These are phyloP conservation scores for Larimichthys polyactis DNA, from an alignment of 2,113 vertebrate genomes.

Conservation along the genomic window DNA sequence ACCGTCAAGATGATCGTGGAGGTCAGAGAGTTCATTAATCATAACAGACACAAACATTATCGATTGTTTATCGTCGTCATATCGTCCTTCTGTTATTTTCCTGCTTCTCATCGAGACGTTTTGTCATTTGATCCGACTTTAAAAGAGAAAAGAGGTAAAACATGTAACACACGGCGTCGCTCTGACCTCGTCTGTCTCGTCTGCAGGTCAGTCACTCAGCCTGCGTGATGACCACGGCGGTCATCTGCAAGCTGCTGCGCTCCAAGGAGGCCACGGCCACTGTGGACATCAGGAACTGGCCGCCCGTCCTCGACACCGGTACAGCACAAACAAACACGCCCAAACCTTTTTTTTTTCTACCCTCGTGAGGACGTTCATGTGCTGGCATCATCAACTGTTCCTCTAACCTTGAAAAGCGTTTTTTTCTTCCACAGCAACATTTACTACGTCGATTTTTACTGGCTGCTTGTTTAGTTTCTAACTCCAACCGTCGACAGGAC, in stretches of 20 bases:
- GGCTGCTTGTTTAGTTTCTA: too few species aligned
- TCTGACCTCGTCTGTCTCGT: neutral
- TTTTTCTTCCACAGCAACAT: too few species aligned
- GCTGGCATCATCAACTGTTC: too few species aligned
- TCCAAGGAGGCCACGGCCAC: conserved; percentile 96
- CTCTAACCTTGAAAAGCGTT: too few species aligned
- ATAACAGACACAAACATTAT: too few species aligned
- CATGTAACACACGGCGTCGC: too few species aligned
- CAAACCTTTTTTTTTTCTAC: neutral
- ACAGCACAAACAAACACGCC: conserved; percentile 27
- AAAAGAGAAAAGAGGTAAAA: too few species aligned
- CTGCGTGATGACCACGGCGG: conserved; percentile 96
- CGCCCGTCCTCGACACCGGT: conserved; percentile 97
- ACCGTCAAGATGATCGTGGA: conserved; percentile 99
- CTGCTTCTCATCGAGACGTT: neutral
- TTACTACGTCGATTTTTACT: too few species aligned
- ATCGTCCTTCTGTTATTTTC: neutral
- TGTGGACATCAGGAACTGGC: conserved; percentile 96
- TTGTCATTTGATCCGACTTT: neutral
- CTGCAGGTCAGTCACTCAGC: conserved; percentile 95
- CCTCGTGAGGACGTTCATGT: neutral
- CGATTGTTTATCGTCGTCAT: too few species aligned
- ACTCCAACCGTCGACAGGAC: too few species aligned
- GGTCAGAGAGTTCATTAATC: conserved; percentile 79
- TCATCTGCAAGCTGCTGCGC: conserved; percentile 96